phyloP scores from a whole-genome alignment of 2,113 vertebrate genomes.

The Dasyornis broadbenti region DNA sequence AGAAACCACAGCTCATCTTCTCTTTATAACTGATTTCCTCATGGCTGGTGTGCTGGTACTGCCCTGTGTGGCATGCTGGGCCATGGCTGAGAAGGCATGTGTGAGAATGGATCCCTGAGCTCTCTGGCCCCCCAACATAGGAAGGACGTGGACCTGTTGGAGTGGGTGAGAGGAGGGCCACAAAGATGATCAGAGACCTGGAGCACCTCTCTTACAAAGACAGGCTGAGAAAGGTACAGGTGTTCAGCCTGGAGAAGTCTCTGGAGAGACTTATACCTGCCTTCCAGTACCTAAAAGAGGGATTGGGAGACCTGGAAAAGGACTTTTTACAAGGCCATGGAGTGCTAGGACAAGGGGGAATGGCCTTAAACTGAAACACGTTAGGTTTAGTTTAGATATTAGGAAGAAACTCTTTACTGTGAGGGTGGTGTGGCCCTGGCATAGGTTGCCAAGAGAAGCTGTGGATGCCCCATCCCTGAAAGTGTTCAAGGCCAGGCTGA shows the following conservation, averaged over 20 bases:
- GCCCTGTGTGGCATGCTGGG: background rate
- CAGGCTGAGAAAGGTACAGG: background rate
- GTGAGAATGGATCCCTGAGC: background rate
- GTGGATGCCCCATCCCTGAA: background rate
- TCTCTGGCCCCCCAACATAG: background rate
- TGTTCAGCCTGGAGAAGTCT: background rate
- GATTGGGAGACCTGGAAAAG: background rate
- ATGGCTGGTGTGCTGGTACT: background rate
- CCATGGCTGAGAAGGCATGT: background rate
- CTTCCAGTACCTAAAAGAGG: background rate
- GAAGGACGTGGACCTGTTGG: background rate
- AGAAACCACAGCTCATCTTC: background rate
- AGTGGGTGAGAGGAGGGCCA: background rate
- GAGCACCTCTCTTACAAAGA: background rate
- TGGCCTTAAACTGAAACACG: background rate
- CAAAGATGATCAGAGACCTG: background rate
- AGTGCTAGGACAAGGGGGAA: background rate
- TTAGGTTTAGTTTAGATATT: background rate
- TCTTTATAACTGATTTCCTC: background rate
- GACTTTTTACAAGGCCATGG: background rate
- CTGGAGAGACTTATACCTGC: accelerated
- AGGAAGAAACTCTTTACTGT: background rate
- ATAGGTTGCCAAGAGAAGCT: background rate
- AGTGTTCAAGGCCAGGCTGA: background rate
- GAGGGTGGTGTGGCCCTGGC: background rate